These are phyloP conservation scores for Acronicta alni DNA, from an alignment of 2,888 invertebrate genomes.

Conservation along the genomic window DNA sequence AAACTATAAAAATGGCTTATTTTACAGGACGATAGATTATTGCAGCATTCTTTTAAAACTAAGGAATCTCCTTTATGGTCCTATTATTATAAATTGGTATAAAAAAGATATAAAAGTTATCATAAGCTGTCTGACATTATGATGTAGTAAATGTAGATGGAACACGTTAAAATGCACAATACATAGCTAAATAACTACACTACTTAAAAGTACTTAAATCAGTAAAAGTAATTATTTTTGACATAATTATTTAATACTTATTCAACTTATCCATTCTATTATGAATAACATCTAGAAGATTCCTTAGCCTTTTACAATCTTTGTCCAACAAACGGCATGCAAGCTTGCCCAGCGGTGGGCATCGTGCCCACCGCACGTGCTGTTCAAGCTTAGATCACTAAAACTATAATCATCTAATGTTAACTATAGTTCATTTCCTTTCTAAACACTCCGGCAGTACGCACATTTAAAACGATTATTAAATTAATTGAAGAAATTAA, in stretches of 20 bases:
- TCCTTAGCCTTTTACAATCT: slow-evolving; percentile 23
- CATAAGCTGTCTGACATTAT: slow-evolving; percentile 1
- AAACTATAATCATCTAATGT: slow-evolving; percentile 51
- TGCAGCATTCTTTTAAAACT: slow-evolving; percentile 27
- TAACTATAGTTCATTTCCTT: slow-evolving; percentile 37
- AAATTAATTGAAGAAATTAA: slow-evolving; percentile 11
- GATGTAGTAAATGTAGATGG: background rate
- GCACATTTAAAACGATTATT: slow-evolving; percentile 4
- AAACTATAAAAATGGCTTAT: slow-evolving; percentile 55
- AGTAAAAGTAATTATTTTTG: background rate
- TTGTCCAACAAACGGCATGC: slow-evolving; percentile 26
- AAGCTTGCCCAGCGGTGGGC: slow-evolving; percentile 41
- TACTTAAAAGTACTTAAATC: background rate
- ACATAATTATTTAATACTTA: slow-evolving; percentile 21
- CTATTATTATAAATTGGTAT: slow-evolving; percentile 10
- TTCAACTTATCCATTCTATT: slow-evolving; percentile 2
- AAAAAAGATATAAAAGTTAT: slow-evolving; percentile 22
- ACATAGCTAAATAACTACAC: background rate
- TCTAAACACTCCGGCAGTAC: slow-evolving; percentile 28
- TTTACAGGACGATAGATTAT: slow-evolving; percentile 39
- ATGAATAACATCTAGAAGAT: slow-evolving; percentile 31
- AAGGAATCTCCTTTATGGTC: slow-evolving; percentile 33
- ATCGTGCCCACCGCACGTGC: slow-evolving; percentile 19
- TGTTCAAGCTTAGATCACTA: slow-evolving; percentile 30
- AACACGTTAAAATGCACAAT: slow-evolving; percentile 23